Evolutionary conservation across 1,140 invertebrate species (phyloP), one percentile per base, ranked within the genome.

Genomic region (Hyles vespertilio): DNA sequence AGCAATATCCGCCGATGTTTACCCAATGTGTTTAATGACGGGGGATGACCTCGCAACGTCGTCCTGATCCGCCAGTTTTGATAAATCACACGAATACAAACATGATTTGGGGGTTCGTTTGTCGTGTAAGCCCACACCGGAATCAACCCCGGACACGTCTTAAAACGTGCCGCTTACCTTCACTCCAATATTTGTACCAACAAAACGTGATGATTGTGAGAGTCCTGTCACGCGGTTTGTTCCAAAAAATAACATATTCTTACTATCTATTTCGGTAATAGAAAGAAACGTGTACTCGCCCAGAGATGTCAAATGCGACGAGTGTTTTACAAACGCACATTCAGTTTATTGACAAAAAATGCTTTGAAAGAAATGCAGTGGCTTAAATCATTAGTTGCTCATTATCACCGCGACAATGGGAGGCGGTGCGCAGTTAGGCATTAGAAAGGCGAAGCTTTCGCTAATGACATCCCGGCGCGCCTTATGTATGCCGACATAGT

Each of bases 31-130:
- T 81, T 74, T 76, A 74, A 74, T 69, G 53, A 69, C 57, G 67
- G 71, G 69, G 71, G 69, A 72, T 74, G 68, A 74, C 70, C 72
- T 75, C 53, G 36, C 60, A 57, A 56, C 59, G 67, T 69, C 70
- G 55, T 44, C 44, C 67, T 84, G 74, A 84, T 82, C 81, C 77
- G 63, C 60, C 52, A 61, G 54, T 58, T 68, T 69, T 67, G 71
- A 78, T 82, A 79, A 77, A 82, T 81, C 70, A 76, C 81, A 84
- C 81, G 81, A 75, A 79, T 69, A 59, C 70, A 82, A 84, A 84
- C 74, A 82, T 6, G 45, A 52, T 56, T 47, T 58, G 51, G 61
- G 55, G 61, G 56, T 59, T 50, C 70, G 71, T 74, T 72, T 71
- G 65, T 56, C 53, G 56, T 74, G 61, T 69, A 69, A 74, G 58